Evolutionary conservation across 2,888 invertebrate genomes (phyloP).

Genomic region (Cerastis rubricosa): DNA sequence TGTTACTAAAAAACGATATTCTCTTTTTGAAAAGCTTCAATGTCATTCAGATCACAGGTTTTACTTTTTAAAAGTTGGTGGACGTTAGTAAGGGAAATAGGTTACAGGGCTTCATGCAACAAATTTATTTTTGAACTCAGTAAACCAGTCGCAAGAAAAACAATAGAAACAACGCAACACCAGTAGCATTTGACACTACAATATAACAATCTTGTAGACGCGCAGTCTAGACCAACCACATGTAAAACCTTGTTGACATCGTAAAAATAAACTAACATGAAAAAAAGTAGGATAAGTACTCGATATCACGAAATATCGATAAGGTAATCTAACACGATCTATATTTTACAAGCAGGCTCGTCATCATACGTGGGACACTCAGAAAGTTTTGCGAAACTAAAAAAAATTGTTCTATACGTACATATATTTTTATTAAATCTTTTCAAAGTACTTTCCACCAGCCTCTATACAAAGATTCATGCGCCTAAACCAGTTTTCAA

Average conservation of each 20-base stretch:
- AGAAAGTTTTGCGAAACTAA: too few relatives aligned
- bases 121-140: background rate
- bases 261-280: constrained; percentile 27
- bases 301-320: constrained; percentile 37
- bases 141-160: background rate
- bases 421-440: too few relatives aligned
- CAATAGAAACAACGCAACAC: background rate
- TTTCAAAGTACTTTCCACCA: too few relatives aligned
- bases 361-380: too few relatives aligned
- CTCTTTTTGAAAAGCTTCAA: background rate
- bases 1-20: background rate
- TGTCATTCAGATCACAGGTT: background rate
- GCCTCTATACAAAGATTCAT: too few relatives aligned
- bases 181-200: background rate
- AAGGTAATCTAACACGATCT: constrained; percentile 53
- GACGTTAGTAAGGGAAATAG: background rate
- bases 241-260: constrained; percentile 36
- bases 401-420: too few relatives aligned
- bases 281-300: constrained; percentile 20
- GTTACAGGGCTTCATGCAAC: background rate
- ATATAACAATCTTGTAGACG: constrained; percentile 3
- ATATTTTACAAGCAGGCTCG: constrained; percentile 55
- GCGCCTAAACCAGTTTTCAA: too few relatives aligned
- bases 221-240: constrained; percentile 36
- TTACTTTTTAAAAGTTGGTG: background rate